Evolutionary conservation across 1,140 invertebrate species (phyloP).

Genomic region (Drosophila jambulina): DNA sequence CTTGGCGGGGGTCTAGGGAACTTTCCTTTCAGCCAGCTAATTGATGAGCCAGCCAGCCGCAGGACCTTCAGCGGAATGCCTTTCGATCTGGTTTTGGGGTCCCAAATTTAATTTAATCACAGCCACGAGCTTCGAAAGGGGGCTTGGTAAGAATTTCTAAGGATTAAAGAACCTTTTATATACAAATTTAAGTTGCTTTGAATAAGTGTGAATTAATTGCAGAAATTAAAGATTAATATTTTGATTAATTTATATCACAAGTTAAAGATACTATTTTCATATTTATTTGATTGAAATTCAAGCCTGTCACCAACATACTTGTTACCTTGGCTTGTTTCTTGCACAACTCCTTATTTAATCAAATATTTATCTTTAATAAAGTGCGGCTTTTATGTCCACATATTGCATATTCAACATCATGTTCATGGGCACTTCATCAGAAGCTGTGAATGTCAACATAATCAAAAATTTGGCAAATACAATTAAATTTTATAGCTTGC

Average conservation of each 20-base stretch:
- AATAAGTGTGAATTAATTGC: too few species aligned
- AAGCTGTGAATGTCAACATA: slow-evolving; percentile 3
- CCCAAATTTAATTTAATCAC: slow-evolving; percentile 59
- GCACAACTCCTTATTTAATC: neutral
- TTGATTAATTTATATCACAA: neutral
- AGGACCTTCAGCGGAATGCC: slow-evolving; percentile 29
- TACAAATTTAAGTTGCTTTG: neutral
- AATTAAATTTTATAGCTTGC: neutral
- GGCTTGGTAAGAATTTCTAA: neutral
- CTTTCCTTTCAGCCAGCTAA: slow-evolving; percentile 55
- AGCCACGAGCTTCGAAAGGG: slow-evolving; percentile 1
- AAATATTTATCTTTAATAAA: slow-evolving; percentile 18
- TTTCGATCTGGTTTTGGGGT: slow-evolving; percentile 32
- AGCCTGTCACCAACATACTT: neutral
- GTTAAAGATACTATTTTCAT: neutral
- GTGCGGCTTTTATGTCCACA: neutral
- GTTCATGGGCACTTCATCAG: neutral
- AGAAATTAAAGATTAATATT: neutral
- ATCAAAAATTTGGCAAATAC: neutral
- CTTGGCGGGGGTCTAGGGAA: slow-evolving; percentile 33
- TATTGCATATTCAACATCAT: neutral
- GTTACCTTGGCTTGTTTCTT: neutral
- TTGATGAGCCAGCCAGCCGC: slow-evolving; percentile 27
- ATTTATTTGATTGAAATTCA: neutral
- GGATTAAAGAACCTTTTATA: neutral